These are phyloP conservation scores for Cossypha niveicapilla DNA, from an alignment of 2,797 vertebrate species.

Conservation along the genomic window DNA sequence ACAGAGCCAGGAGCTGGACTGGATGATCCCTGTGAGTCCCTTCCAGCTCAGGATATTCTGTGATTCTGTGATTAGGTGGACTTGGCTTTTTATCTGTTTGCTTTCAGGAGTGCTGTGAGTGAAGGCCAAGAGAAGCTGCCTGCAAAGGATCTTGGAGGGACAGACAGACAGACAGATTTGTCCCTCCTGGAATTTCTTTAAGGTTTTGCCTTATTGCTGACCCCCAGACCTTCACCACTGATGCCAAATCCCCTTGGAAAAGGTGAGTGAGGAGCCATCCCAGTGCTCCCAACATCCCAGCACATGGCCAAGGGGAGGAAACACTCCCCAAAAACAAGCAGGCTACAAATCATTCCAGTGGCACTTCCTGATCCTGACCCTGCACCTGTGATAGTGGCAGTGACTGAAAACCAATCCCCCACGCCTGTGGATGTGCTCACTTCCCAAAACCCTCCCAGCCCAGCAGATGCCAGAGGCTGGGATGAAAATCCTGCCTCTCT, in stretches of 20 bases:
- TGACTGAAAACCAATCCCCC: background rate
- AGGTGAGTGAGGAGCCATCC: background rate
- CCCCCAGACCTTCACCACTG: background rate
- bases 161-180: background rate
- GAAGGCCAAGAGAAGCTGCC: background rate
- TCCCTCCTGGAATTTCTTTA: background rate
- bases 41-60: background rate
- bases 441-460: background rate
- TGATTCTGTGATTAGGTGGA: background rate
- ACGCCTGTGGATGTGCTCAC: accelerated
- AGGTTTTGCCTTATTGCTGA: background rate
- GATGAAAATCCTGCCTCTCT: background rate
- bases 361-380: background rate
- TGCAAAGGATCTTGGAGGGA: background rate
- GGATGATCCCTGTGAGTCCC: background rate
- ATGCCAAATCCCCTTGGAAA: background rate
- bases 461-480: background rate
- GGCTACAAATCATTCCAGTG: background rate
- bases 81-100: background rate
- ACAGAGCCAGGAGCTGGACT: background rate
- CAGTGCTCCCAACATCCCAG: background rate
- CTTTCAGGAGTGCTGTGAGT: background rate
- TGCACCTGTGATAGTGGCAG: background rate
- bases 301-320: background rate
- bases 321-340: background rate